A percentile compares a stretch with the other conserved stretches of the same genome.
Conservation (phyloP, 2,113 vertebrate genomes). For the Rhipidura dahli region DNA sequence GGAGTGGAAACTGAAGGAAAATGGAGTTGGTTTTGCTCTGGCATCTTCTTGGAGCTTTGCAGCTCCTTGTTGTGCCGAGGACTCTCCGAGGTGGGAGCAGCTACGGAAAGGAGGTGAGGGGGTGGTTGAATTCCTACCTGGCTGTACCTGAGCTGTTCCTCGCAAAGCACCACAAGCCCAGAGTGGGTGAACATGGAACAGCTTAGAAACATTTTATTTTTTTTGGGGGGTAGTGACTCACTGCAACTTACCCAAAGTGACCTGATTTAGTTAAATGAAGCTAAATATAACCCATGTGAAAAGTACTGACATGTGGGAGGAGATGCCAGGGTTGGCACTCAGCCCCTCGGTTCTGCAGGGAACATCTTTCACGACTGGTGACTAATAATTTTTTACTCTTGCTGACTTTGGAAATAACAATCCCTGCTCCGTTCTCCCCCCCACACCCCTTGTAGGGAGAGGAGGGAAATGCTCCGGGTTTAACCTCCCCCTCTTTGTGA, state of each 20-base stretch:
- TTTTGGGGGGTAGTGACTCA: constrained; percentile 16
- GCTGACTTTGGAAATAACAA: constrained; percentile 25
- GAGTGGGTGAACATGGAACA: constrained; percentile 19
- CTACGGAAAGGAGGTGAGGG: background rate
- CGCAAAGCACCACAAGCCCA: background rate
- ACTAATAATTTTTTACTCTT: constrained; percentile 36
- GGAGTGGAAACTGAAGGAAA: background rate
- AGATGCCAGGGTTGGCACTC: background rate
- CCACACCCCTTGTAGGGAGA: background rate
- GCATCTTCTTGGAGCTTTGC: background rate
- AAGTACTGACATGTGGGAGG: constrained; percentile 53
- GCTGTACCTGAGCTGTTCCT: background rate
- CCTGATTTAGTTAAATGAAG: constrained; percentile 64
- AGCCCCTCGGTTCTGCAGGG: constrained; percentile 34
- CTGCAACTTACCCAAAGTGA: constrained; percentile 60
- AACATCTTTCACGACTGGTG: constrained; percentile 16
- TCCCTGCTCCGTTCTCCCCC: background rate
- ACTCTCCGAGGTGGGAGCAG: background rate
- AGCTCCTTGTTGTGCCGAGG: background rate
- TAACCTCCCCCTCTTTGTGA: background rate
- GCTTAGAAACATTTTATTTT: background rate
- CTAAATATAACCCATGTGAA: constrained; percentile 63
- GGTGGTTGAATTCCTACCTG: background rate
- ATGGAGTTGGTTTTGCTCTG: background rate
- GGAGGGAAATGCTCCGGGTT: background rate